phyloP scores from a whole-genome alignment of 2,888 invertebrate species.

The Drosophila barbarae region DNA sequence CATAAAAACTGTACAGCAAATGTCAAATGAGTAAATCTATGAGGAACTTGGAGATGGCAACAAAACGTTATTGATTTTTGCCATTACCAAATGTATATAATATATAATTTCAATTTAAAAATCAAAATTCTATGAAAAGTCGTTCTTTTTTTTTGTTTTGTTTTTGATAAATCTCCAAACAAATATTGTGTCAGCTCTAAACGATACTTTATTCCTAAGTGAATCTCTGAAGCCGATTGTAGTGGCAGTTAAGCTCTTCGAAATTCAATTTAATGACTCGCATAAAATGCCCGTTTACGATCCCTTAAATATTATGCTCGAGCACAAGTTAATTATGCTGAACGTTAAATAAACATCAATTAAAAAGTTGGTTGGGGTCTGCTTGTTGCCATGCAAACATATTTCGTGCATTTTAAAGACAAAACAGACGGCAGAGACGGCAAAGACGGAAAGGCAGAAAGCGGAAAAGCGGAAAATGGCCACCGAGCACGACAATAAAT shows the following conservation, averaged over 20 bases:
- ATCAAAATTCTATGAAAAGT: neutral
- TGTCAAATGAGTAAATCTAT: slow-evolving; percentile 11
- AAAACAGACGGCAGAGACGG: neutral
- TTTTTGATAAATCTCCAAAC: fast-evolving
- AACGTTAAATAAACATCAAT: slow-evolving; percentile 75
- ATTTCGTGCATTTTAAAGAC: slow-evolving; percentile 74
- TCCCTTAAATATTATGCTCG: slow-evolving; percentile 69
- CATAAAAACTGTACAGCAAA: slow-evolving; percentile 20
- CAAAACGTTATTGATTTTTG: neutral
- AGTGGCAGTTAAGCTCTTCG: slow-evolving; percentile 70
- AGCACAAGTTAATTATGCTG: slow-evolving; percentile 70
- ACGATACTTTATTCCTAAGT: neutral
- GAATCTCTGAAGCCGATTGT: slow-evolving; percentile 28
- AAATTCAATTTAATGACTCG: slow-evolving; percentile 72
- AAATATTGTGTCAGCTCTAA: neutral
- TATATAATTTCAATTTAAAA: neutral
- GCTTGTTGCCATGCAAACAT: slow-evolving; percentile 37
- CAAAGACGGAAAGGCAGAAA: slow-evolving; percentile 1
- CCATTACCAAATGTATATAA: neutral
- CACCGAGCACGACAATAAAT: slow-evolving; percentile 70
- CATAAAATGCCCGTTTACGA: slow-evolving; percentile 71
- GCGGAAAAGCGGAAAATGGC: slow-evolving; percentile 38
- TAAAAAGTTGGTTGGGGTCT: slow-evolving; percentile 55
- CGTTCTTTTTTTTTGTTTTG: neutral
- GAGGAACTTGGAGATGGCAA: neutral